Evolutionary conservation across 2,888 invertebrate species (phyloP).

Genomic region (Anthoptus insignis): DNA sequence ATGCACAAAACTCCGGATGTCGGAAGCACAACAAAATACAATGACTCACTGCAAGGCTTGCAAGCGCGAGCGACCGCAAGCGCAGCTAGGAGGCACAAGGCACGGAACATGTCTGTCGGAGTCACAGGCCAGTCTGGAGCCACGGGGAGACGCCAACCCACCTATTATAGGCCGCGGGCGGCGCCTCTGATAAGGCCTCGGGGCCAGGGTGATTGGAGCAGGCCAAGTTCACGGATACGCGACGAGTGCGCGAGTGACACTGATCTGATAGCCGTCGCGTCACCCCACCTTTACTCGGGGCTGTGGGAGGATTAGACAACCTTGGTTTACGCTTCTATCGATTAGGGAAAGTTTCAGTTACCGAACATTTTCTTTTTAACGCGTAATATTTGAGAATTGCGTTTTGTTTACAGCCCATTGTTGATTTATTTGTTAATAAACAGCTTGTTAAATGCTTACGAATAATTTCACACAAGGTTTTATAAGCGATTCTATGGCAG

Average conservation of each 20-base stretch:
- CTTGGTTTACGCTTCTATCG: constrained; percentile 61
- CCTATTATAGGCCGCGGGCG: constrained; percentile 86
- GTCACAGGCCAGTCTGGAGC: constrained; percentile 78
- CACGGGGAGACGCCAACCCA: constrained; percentile 81
- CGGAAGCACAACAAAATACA: constrained; percentile 27
- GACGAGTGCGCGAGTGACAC: constrained; percentile 73
- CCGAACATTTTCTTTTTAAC: constrained; percentile 18
- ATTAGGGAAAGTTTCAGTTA: constrained; percentile 42
- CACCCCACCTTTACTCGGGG: constrained; percentile 57
- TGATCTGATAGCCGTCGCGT: constrained; percentile 50
- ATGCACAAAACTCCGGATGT: constrained; percentile 12
- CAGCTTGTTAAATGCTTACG: constrained; percentile 30
- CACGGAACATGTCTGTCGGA: constrained; percentile 82
- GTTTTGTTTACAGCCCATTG: constrained; percentile 43
- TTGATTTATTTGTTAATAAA: constrained; percentile 40
- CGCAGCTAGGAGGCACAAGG: constrained; percentile 73
- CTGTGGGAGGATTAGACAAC: constrained; percentile 69
- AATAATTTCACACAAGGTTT: constrained; percentile 43
- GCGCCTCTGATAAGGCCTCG: constrained; percentile 81
- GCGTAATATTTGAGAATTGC: constrained; percentile 45
- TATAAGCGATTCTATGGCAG: constrained; percentile 45
- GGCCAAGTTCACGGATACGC: constrained; percentile 85
- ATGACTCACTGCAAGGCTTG: constrained; percentile 81
- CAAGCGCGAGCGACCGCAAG: constrained; percentile 71
- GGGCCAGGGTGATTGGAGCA: constrained; percentile 79